phyloP scores from a whole-genome alignment of 2,797 vertebrate species.

The Tolypeutes matacus region DNA sequence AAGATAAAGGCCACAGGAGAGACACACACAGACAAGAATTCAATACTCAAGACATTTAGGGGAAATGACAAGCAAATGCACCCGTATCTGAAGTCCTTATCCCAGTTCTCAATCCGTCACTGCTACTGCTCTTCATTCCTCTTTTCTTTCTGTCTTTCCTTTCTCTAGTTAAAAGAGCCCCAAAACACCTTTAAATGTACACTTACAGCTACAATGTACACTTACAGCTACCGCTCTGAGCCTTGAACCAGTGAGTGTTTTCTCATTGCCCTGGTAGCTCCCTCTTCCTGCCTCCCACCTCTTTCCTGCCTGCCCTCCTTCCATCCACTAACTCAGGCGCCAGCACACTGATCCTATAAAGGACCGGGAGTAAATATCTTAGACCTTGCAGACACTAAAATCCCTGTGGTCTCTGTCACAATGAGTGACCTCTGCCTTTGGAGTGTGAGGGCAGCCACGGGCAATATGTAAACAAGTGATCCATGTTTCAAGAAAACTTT shows the following conservation, averaged over 20 bases:
- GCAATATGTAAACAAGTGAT: not conserved
- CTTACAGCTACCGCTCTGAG: not conserved
- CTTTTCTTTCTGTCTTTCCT: not conserved
- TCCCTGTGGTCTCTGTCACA: not conserved
- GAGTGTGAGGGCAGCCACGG: not conserved
- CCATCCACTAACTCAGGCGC: not conserved
- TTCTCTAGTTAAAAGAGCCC: not conserved
- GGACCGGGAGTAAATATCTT: not conserved
- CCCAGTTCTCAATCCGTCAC: not conserved
- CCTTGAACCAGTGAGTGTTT: not conserved
- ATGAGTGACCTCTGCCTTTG: not conserved
- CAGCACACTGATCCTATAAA: not conserved
- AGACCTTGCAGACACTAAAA: not conserved
- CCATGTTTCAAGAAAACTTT: conserved; percentile 2
- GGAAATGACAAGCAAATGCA: not conserved
- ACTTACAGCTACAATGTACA: not conserved
- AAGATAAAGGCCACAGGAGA: not conserved
- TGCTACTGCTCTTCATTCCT: not conserved
- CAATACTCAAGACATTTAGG: not conserved
- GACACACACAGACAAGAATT: not conserved
- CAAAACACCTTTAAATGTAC: not conserved
- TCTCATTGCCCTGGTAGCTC: not conserved
- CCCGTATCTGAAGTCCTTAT: not conserved
- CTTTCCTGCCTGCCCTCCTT: not conserved
- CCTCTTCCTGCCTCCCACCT: not conserved